Evolutionary conservation across 2,113 vertebrate species (phyloP).

Genomic region (Caretta caretta): DNA sequence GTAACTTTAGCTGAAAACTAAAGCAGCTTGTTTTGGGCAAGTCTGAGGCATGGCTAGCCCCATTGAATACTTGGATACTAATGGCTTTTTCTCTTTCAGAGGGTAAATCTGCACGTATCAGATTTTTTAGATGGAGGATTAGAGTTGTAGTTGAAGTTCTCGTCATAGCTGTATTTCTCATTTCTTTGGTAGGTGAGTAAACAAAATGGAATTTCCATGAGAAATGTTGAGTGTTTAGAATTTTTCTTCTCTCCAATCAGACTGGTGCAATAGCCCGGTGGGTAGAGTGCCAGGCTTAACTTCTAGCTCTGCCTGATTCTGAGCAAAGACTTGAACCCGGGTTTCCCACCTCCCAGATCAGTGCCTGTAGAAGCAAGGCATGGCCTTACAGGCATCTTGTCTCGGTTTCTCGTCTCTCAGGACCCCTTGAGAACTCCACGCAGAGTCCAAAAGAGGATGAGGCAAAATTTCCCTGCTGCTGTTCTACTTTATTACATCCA

Average conservation of each 20-base stretch:
- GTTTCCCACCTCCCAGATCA: too few species aligned
- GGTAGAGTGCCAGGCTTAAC: too few species aligned
- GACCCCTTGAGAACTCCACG: too few species aligned
- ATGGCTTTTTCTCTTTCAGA: neutral
- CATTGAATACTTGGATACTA: neutral
- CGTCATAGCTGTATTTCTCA: neutral
- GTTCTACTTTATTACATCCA: neutral
- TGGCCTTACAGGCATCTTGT: too few species aligned
- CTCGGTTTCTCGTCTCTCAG: neutral
- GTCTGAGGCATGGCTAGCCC: too few species aligned
- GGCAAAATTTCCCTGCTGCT: neutral
- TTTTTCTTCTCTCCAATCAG: neutral
- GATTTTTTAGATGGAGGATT: neutral
- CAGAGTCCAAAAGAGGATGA: neutral
- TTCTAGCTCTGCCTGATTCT: too few species aligned
- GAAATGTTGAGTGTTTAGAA: neutral
- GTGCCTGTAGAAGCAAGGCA: too few species aligned
- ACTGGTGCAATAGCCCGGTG: accelerated
- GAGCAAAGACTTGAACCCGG: too few species aligned
- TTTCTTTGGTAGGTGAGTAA: neutral
- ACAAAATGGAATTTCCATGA: neutral
- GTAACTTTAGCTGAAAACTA: too few species aligned
- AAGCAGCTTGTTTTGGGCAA: too few species aligned
- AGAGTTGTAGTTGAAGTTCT: neutral
- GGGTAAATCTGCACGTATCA: neutral